These are phyloP conservation scores for Tyto alba DNA, from an alignment of 2,113 vertebrate species.

Conservation along the genomic window DNA sequence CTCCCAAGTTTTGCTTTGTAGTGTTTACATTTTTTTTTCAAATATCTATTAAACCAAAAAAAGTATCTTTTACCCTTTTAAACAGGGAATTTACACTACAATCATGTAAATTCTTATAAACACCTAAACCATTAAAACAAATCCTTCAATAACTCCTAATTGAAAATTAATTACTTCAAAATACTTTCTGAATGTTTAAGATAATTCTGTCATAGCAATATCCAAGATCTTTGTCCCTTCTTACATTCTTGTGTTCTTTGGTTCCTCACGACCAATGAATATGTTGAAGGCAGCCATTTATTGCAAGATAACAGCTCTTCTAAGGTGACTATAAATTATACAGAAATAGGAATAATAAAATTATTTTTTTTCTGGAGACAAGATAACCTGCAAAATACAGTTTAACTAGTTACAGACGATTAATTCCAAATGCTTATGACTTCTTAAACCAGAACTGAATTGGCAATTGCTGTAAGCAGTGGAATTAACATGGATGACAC, in stretches of 20 bases:
- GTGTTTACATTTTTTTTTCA: neutral
- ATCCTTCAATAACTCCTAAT: neutral
- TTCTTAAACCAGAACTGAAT: neutral
- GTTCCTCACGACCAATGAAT: neutral
- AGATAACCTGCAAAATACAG: conserved; percentile 28
- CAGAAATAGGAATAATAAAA: conserved; percentile 31
- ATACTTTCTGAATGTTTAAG: neutral
- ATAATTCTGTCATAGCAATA: neutral
- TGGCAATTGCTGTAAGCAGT: neutral
- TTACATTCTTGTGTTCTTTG: neutral
- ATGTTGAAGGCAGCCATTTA: neutral
- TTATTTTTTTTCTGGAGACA: conserved; percentile 39
- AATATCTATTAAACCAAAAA: neutral
- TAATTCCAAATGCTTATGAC: neutral
- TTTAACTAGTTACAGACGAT: neutral
- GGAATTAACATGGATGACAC: neutral
- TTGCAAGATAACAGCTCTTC: neutral
- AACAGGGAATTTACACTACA: neutral
- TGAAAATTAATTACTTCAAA: neutral
- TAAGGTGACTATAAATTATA: conserved; percentile 37
- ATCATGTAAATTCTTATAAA: neutral
- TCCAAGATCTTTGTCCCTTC: neutral
- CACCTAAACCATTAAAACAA: neutral
- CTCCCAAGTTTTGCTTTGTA: neutral
- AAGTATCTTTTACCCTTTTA: neutral